These are phyloP conservation scores for Sigmodon hispidus DNA, from an alignment of 2,113 vertebrate genomes.

Conservation along the genomic window DNA sequence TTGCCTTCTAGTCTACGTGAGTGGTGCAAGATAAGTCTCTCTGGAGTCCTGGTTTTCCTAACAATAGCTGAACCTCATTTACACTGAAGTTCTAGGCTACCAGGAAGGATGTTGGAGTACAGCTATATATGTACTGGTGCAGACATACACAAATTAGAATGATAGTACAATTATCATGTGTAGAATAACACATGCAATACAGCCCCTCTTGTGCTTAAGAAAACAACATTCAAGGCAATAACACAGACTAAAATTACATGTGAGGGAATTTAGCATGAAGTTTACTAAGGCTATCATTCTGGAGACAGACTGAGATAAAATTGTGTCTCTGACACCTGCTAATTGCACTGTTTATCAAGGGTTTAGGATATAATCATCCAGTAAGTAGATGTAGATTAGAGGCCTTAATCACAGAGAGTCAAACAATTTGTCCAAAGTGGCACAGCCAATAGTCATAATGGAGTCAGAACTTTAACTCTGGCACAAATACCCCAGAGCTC, in stretches of 20 bases:
- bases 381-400: background rate
- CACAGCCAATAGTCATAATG: background rate
- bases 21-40: background rate
- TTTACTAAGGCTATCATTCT: background rate
- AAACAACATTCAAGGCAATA: slow-evolving; percentile 24
- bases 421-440: background rate
- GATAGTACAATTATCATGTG: background rate
- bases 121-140: background rate
- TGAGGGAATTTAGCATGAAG: slow-evolving; percentile 22
- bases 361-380: background rate
- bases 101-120: background rate
- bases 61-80: background rate
- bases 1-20: background rate
- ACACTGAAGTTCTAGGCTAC: background rate
- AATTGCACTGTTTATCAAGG: background rate
- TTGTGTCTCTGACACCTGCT: background rate
- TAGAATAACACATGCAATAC: background rate
- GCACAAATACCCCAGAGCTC: background rate
- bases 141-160: background rate
- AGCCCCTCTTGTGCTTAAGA: background rate
- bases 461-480: background rate
- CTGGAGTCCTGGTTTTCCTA: background rate
- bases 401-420: background rate
- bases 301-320: background rate
- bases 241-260: background rate